Evolutionary conservation across 1,140 invertebrate species (phyloP).

Genomic region (Meteorus sp.): DNA sequence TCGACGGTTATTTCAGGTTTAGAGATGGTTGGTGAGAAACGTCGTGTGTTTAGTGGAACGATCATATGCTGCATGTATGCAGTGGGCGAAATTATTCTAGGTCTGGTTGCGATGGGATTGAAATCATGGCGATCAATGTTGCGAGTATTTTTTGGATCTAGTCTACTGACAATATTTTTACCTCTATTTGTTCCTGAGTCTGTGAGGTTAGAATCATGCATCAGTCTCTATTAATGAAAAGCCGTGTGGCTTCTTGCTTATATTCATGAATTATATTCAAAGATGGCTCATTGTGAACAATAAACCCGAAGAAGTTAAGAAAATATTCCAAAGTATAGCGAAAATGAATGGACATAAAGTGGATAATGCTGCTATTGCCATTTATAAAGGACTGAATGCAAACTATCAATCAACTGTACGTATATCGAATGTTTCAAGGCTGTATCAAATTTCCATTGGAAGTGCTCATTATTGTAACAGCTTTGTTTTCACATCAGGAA

Average conservation of each 20-base stretch:
- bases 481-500: too few relatives aligned
- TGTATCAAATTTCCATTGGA: not conserved
- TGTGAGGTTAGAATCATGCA: slow-evolving; percentile 44
- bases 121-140: slow-evolving; percentile 73
- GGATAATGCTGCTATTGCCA: slow-evolving; percentile 60
- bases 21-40: slow-evolving; percentile 75
- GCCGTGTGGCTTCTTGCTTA: too few relatives aligned
- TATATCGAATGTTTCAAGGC: too few relatives aligned
- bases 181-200: slow-evolving; percentile 67
- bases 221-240: too few relatives aligned
- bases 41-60: slow-evolving; percentile 73
- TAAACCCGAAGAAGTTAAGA: slow-evolving; percentile 64
- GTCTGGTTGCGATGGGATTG: slow-evolving; percentile 68
- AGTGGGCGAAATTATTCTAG: slow-evolving; percentile 69
- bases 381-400: slow-evolving; percentile 44
- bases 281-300: slow-evolving; percentile 76
- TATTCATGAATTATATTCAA: slow-evolving; percentile 36
- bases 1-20: slow-evolving; percentile 65
- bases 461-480: too few relatives aligned
- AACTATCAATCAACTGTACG: slow-evolving; percentile 21
- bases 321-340: slow-evolving; percentile 65
- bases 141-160: slow-evolving; percentile 68
- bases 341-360: slow-evolving; percentile 68
- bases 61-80: slow-evolving; percentile 73
- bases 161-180: slow-evolving; percentile 65